Evolutionary conservation across 1,140 invertebrate genomes (phyloP).

Genomic region (Eurytemora carolleeae): DNA sequence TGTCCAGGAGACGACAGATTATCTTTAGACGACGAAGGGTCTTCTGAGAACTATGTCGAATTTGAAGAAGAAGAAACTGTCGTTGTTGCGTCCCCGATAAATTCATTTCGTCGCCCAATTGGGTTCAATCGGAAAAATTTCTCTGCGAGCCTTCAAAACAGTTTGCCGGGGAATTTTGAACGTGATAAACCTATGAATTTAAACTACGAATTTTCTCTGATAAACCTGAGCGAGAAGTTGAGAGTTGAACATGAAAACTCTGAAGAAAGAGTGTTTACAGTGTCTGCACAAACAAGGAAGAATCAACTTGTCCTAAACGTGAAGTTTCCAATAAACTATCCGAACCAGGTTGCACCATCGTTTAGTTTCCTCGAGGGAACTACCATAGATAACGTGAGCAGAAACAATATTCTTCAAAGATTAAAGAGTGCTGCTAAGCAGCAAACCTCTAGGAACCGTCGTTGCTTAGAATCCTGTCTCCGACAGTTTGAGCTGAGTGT

Average conservation of each 20-base stretch:
- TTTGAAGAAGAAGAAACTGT: neutral
- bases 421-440: neutral
- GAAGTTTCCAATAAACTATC: neutral
- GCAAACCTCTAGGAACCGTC: neutral
- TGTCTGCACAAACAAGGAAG: neutral
- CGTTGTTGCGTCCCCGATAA: neutral
- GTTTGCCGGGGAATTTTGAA: no score
- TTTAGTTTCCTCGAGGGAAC: neutral
- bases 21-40: no score
- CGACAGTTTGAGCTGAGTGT: neutral
- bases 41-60: no score
- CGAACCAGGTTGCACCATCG: neutral
- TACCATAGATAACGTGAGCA: neutral
- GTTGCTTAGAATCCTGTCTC: neutral
- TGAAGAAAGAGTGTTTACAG: neutral
- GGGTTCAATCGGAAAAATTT: no score
- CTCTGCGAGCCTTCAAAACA: no score
- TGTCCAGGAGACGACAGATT: no score
- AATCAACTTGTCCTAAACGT: neutral
- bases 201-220: neutral
- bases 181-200: neutral
- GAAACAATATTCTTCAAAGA: neutral
- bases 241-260: neutral
- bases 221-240: neutral
- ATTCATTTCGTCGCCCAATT: no score